Percentiles rank a stretch among this genome's conserved stretches.
Conservation (phyloP, 2,113 vertebrate species). For the Lagopus leucura region DNA sequence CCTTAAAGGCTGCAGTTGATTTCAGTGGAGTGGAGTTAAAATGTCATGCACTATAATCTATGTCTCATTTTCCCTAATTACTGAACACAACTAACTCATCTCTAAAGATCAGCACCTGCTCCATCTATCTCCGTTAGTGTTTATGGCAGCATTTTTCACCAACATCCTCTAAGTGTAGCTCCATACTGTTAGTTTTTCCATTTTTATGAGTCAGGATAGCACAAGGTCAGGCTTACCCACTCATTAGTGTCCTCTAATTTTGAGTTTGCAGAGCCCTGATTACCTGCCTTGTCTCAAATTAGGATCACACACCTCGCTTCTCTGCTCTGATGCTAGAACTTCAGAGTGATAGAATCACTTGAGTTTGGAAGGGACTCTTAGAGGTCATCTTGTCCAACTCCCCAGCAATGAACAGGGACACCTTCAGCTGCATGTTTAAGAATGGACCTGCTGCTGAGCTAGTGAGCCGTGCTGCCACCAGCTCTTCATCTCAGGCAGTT, state of each 20-base stretch:
- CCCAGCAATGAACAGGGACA: too few relatives aligned
- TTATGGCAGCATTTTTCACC: background rate
- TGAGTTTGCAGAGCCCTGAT: background rate
- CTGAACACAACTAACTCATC: background rate
- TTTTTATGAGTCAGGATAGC: background rate
- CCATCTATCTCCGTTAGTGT: background rate
- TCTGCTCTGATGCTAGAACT: too few relatives aligned
- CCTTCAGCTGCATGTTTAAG: too few relatives aligned
- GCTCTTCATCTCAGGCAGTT: background rate
- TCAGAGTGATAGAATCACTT: too few relatives aligned
- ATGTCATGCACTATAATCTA: background rate
- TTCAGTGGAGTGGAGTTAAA: background rate
- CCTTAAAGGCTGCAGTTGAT: background rate
- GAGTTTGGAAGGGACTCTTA: too few relatives aligned
- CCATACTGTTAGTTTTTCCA: background rate
- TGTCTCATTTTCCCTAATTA: background rate
- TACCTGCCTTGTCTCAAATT: too few relatives aligned
- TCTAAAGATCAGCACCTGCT: background rate
- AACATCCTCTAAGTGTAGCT: background rate
- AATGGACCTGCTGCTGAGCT: background rate
- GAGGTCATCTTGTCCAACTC: too few relatives aligned
- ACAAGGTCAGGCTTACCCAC: background rate
- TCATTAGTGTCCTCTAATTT: background rate
- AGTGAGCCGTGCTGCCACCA: background rate
- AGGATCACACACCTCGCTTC: background rate